A percentile compares a stretch with the other conserved stretches of the same genome.
These are phyloP conservation scores for Anagyrus pseudococci DNA, from an alignment of 2,888 invertebrate species.

Conservation along the genomic window DNA sequence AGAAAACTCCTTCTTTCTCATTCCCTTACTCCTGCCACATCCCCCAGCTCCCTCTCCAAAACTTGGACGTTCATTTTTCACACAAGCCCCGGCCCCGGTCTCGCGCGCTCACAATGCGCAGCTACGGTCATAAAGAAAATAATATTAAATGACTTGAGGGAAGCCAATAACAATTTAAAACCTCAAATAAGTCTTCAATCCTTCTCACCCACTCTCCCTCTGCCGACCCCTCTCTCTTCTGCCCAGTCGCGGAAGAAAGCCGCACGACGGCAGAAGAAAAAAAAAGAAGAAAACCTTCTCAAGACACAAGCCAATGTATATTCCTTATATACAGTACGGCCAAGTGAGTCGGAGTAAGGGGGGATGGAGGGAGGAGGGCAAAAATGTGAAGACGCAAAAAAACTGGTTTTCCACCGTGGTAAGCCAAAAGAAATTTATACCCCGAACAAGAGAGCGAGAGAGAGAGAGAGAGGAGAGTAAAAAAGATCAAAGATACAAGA, in stretches of 20 bases:
- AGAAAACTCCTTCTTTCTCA: too few relatives aligned
- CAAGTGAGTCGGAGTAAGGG: not conserved
- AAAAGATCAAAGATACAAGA: slow-evolving; percentile 26
- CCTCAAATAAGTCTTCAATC: slow-evolving; percentile 21
- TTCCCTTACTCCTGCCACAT: too few relatives aligned
- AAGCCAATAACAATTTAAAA: slow-evolving; percentile 12
- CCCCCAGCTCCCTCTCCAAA: too few relatives aligned
- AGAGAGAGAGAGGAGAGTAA: slow-evolving; percentile 2
- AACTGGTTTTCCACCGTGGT: slow-evolving; percentile 27
- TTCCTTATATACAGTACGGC: too few relatives aligned
- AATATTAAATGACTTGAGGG: slow-evolving; percentile 13
- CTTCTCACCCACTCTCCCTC: slow-evolving; percentile 6
- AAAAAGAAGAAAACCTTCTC: too few relatives aligned
- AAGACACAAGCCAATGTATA: too few relatives aligned
- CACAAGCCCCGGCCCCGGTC: not conserved
- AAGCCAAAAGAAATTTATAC: slow-evolving; percentile 29
- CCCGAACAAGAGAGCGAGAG: slow-evolving; percentile 4
- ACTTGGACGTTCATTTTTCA: not conserved
- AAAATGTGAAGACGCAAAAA: slow-evolving; percentile 27
- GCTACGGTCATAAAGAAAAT: not conserved
- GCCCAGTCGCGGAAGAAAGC: not conserved
- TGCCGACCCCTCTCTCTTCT: not conserved
- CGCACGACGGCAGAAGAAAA: too few relatives aligned
- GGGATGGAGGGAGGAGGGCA: not conserved
- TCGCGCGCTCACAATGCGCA: slow-evolving; percentile 2